These are phyloP conservation scores for Actias luna DNA, from an alignment of 2,888 invertebrate genomes.

Conservation along the genomic window DNA sequence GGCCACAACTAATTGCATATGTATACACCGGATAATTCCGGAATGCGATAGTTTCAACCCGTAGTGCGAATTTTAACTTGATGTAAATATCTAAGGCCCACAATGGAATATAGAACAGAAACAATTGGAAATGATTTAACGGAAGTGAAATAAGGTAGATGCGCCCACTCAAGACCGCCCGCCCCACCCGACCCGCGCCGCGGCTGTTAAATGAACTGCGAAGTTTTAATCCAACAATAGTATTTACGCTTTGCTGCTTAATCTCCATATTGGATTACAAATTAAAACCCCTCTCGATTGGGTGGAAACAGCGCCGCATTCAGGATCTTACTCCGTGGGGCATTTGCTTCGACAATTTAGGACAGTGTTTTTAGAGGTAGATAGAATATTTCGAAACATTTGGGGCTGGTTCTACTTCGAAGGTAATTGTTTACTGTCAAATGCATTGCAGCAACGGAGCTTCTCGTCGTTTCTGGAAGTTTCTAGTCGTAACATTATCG, in stretches of 20 bases:
- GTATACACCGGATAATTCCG: too few relatives aligned
- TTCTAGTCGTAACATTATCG: too few relatives aligned
- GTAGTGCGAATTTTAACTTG: too few relatives aligned
- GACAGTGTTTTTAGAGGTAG: too few relatives aligned
- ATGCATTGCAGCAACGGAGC: too few relatives aligned
- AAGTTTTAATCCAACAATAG: conserved; percentile 51
- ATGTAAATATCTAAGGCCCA: not conserved
- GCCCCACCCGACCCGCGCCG: not conserved
- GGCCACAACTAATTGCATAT: too few relatives aligned
- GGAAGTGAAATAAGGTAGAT: not conserved
- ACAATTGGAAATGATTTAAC: conserved; percentile 5
- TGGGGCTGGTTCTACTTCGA: too few relatives aligned
- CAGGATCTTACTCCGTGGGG: not conserved
- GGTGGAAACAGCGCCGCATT: conserved; percentile 7
- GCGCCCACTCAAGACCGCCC: not conserved
- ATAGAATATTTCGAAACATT: not conserved
- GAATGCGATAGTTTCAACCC: too few relatives aligned
- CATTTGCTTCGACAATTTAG: too few relatives aligned
- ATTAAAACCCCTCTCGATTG: conserved; percentile 30
- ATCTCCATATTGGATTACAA: conserved; percentile 33
- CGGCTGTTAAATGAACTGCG: conserved; percentile 56
- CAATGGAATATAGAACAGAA: not conserved
- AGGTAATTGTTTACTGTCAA: too few relatives aligned
- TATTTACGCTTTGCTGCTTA: conserved; percentile 24
- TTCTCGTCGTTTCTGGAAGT: too few relatives aligned